phyloP scores from a whole-genome alignment of 2,113 vertebrate species.

The Cebidichthys violaceus region DNA sequence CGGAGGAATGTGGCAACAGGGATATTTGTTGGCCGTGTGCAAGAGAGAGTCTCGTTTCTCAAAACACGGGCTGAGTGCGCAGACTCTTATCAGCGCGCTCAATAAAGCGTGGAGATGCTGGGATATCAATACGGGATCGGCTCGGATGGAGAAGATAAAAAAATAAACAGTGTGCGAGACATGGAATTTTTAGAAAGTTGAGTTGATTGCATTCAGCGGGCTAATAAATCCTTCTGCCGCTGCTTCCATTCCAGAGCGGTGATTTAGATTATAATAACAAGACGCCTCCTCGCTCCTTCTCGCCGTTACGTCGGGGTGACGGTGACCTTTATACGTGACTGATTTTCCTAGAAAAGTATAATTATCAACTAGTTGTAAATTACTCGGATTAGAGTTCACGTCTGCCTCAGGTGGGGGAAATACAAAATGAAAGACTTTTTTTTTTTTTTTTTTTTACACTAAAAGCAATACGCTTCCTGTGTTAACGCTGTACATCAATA shows the following conservation, averaged over 20 bases:
- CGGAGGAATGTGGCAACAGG: constrained; percentile 77
- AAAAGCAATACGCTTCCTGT: background rate
- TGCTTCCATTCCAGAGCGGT: constrained; percentile 61
- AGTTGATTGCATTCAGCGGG: constrained; percentile 54
- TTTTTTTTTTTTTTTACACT: background rate
- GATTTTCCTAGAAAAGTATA: constrained; percentile 14
- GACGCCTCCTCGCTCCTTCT: constrained; percentile 50
- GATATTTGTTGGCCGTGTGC: constrained; percentile 74
- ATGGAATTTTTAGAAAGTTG: constrained; percentile 24
- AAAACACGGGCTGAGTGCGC: constrained; percentile 66
- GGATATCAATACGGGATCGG: constrained; percentile 59
- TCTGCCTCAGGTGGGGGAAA: background rate
- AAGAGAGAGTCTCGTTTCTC: constrained; percentile 61
- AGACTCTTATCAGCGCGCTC: constrained; percentile 79
- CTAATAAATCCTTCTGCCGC: constrained; percentile 67
- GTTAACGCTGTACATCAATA: background rate
- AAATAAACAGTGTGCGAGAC: constrained; percentile 16
- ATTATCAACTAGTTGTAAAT: constrained; percentile 38
- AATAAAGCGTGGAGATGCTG: constrained; percentile 66
- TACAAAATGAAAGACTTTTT: background rate
- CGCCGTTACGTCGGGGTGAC: constrained; percentile 59
- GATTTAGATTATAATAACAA: constrained; percentile 72
- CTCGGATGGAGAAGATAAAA: constrained; percentile 43
- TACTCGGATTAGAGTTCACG: background rate
- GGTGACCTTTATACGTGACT: constrained; percentile 57